Percentiles rank a stretch among this genome's conserved stretches.
phyloP scores from a whole-genome alignment of 2,113 vertebrate species.

The Carassius gibelio region DNA sequence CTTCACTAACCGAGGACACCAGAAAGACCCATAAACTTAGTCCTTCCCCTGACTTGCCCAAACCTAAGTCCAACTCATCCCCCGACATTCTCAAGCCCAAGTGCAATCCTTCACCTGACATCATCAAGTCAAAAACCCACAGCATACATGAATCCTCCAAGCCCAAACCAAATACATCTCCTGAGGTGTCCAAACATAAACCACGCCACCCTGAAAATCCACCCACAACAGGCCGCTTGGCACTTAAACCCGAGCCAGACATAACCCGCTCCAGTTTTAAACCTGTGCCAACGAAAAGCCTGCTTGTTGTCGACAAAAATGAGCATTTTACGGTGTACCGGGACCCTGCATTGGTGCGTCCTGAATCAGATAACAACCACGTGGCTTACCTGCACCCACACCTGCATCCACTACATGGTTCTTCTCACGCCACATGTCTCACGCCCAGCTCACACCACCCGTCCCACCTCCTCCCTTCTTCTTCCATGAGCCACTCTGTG shows the following conservation, averaged over 20 bases:
- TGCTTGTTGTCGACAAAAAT: constrained; percentile 93
- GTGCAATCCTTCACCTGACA: constrained; percentile 76
- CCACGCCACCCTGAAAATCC: constrained; percentile 77
- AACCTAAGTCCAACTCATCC: constrained; percentile 78
- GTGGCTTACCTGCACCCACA: constrained; percentile 92
- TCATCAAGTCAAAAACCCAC: constrained; percentile 75
- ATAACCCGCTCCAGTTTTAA: constrained; percentile 87
- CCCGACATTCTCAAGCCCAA: constrained; percentile 80
- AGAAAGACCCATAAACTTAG: constrained; percentile 79
- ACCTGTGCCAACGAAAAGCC: constrained; percentile 89
- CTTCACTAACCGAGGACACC: constrained; percentile 80
- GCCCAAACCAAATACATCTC: constrained; percentile 86
- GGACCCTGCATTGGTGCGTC: constrained; percentile 92
- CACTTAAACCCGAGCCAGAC: constrained; percentile 82
- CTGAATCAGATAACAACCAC: constrained; percentile 88
- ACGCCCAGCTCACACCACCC: constrained; percentile 84
- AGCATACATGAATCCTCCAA: constrained; percentile 73
- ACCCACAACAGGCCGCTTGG: constrained; percentile 71
- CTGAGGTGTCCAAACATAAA: constrained; percentile 90
- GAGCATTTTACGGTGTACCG: constrained; percentile 97
- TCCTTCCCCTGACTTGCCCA: constrained; percentile 77
- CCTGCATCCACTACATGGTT: constrained; percentile 87
- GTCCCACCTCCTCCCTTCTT: constrained; percentile 83
- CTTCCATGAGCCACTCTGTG: constrained; percentile 83
- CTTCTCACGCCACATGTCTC: constrained; percentile 90